Conservation (phyloP, 2,888 invertebrate genomes). For the Pyrrhosoma nymphula region DNA sequence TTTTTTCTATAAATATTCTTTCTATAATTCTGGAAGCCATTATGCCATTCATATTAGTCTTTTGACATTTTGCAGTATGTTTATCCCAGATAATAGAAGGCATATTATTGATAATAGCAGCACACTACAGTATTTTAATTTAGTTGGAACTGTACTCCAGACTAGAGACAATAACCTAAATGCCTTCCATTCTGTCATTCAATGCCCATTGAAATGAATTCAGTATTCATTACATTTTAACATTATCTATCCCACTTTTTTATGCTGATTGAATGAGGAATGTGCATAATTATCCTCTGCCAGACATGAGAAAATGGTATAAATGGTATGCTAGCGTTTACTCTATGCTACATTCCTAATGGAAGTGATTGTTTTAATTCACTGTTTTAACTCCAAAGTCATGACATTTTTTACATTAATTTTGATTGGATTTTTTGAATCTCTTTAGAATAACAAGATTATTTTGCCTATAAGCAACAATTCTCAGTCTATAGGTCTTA, state of each 20-base stretch:
- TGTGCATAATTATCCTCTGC: conserved; percentile 3
- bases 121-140: conserved; percentile 2
- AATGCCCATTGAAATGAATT: neutral
- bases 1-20: conserved; percentile 43
- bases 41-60: neutral
- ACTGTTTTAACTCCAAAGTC: conserved; percentile 47
- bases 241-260: neutral
- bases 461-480: neutral
- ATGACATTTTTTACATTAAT: conserved; percentile 54
- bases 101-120: conserved; percentile 26
- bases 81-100: conserved; percentile 41
- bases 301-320: neutral
- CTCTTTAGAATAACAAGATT: conserved; percentile 23
- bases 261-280: neutral
- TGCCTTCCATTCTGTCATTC: conserved; percentile 64
- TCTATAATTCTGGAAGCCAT: conserved; percentile 4
- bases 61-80: neutral
- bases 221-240: conserved; percentile 9
- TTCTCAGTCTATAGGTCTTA: neutral
- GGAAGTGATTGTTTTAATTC: conserved; percentile 50
- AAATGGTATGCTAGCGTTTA: conserved; percentile 35
- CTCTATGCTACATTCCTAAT: conserved; percentile 55
- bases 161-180: conserved; percentile 63
- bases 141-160: conserved; percentile 54
- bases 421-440: conserved; percentile 53